Base-by-base conservation (phyloP, 2,797 vertebrate species). In the Mustela erminea region DNA sequence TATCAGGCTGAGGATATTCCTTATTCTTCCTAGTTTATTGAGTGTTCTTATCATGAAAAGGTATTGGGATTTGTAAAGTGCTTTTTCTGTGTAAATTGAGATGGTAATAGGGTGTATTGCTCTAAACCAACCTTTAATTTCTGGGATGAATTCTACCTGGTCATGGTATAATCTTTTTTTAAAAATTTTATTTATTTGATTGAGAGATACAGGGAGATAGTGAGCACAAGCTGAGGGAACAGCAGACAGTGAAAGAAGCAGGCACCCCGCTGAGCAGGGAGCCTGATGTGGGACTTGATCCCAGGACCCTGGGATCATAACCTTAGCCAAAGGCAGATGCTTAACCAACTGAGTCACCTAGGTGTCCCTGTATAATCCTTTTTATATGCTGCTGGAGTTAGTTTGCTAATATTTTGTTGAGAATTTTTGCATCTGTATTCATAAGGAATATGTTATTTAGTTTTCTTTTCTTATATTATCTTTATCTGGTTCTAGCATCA, bases 351-450 rank as follows among this genome's bases (percentile, higher is more conserved):
- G 49, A 54, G 52, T 54, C 52, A 54, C 52, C 52, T 52, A 54
- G 17, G 1, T 54, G 52, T 18, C 52, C 15, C 17, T 54, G 7
- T 88, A 64, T 68, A 91, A 75, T 78, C 0, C 11, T 68, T 85
- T 95, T 52, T 21, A 20, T 18, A 38, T 78, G 21, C 77, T 70
- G 72, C 75, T 77, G 23, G 58, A 87, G 35, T 77, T 52, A 62
- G 29, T 94, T 89, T 92, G 17, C 21, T 82, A 81, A 68, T 38
- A 64, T 81, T 93, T 85, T 41, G 5, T 70, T 94, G 32, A 87
- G 7, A 68, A 93, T 29, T 92, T 93, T 89, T 94, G 38, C 38
- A 85, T 91, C 60, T 75, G 89, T 41, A 90, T 62, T 75, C 11
- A 12, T 68, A 54, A 46, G 20, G 17, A 15, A 89, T 70, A 86